Base-by-base conservation (phyloP, 2,113 vertebrate species). In the Axis porcinus region DNA sequence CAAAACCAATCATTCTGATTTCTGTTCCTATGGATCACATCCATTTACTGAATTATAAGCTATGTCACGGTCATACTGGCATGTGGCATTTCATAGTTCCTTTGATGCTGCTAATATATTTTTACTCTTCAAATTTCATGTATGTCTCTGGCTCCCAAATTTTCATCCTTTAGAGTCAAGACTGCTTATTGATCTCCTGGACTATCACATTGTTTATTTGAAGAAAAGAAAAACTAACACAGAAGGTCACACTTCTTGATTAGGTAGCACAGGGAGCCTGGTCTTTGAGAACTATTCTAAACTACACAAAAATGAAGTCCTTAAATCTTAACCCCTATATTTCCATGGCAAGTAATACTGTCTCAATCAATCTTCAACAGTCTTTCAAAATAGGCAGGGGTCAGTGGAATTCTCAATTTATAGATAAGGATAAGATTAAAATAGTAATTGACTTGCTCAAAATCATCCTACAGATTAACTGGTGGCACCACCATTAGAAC, bases 251-350 rank as follows among this genome's bases (percentile, higher is more conserved):
- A 54, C n/a, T 82, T 96, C 67, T 86, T 86, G 78, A 89, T 47
- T 86, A 76, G 40, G 45, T 54, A 76, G 81, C 30, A 81, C 11
- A 88, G 81, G 52, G 40, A 95, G 95, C 50, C 12, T 86, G 57
- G 45, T 64, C 67, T 95, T 96, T 91, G 33, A 76, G 14, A 95
- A 86, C 43, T 81, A 79, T 85, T 79, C 11, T 91, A 90, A 95
- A 67, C 58, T 64, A 90, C n/a, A 78, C 52, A 54, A 76, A 81
- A 86, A 43, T 33, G 23, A 90, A 91, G 47, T 79, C 55, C 57
- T 91, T 55, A 67, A 83, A 81, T 40, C 28, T 47, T 58, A 87
- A 86, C 17, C 19, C 30, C 89, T 83, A 1, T 36, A 91, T 60
- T 58, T 36, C 62, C 85, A 90, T 33, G 28, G 40, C 47, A 89